Evolutionary conservation across 1,140 invertebrate species (phyloP).

Genomic region (Steinernema feltiae): DNA sequence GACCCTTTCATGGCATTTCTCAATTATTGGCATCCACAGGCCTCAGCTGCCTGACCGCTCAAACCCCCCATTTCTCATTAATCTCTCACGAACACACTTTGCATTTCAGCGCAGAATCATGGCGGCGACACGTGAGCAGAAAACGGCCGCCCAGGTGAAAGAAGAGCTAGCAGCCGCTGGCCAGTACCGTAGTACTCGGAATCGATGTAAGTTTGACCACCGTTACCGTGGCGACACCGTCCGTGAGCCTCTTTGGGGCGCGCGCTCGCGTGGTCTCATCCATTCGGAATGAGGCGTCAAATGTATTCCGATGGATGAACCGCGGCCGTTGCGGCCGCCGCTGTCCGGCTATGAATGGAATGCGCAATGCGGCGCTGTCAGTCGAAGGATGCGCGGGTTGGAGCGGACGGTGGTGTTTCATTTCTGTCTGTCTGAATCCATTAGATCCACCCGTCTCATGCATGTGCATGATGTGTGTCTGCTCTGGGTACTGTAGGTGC

Average conservation of each 20-base stretch:
- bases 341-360: conserved; percentile 15
- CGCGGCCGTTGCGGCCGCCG: no score
- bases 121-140: not conserved
- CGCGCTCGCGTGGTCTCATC: not conserved
- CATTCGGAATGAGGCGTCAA: not conserved
- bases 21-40: no score
- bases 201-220: not conserved
- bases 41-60: no score
- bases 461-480: no score
- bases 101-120: not conserved
- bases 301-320: conserved; percentile 6
- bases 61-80: not conserved
- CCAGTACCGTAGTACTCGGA: conserved; percentile 3
- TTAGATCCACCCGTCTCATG: no score
- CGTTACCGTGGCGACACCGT: not conserved
- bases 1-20: no score
- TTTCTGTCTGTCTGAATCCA: no score
- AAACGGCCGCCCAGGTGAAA: not conserved
- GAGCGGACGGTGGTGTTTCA: not conserved
- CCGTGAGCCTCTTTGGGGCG: not conserved
- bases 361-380: conserved; percentile 6
- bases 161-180: not conserved
- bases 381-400: not conserved
- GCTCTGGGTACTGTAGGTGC: no score
- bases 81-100: not conserved